Evolutionary conservation across 2,797 vertebrate species (phyloP).

Genomic region (Sebastolobus altivelis): DNA sequence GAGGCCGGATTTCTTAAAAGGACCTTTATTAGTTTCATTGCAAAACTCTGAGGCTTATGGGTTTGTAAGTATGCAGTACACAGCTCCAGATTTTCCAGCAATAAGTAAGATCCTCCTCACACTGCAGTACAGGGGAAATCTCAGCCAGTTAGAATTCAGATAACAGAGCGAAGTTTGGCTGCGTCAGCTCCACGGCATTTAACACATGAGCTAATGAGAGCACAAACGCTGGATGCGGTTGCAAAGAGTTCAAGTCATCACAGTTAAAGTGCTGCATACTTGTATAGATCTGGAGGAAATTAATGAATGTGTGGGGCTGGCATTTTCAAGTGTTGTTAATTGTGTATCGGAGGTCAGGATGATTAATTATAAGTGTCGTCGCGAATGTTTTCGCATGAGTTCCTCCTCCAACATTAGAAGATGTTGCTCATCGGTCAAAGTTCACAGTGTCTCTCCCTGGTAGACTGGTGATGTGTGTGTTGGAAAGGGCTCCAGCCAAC

Average conservation of each 20-base stretch:
- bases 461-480: neutral
- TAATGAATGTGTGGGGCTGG: constrained; percentile 18
- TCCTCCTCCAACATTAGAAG: neutral
- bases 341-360: constrained; percentile 24
- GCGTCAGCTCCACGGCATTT: constrained; percentile 22
- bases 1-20: constrained; percentile 78
- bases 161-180: constrained; percentile 51
- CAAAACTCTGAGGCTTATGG: constrained; percentile 77
- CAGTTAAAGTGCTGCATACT: neutral
- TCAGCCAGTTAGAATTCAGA: constrained; percentile 59
- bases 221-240: constrained; percentile 3
- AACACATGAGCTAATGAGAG: constrained; percentile 15
- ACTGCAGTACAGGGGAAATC: constrained; percentile 46
- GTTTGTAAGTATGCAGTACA: constrained; percentile 78
- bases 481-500: neutral
- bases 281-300: neutral
- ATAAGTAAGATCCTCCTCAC: constrained; percentile 65
- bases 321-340: constrained; percentile 27
- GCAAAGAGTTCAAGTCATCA: constrained; percentile 5
- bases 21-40: constrained; percentile 83
- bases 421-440: constrained; percentile 16
- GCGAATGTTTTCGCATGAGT: neutral
- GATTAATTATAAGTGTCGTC: constrained; percentile 7
- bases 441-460: constrained; percentile 14
- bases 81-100: constrained; percentile 78